A percentile compares a stretch with the other conserved stretches of the same genome.
phyloP scores from a whole-genome alignment of 2,113 vertebrate genomes.

The Forbesichthys papilliferus region DNA sequence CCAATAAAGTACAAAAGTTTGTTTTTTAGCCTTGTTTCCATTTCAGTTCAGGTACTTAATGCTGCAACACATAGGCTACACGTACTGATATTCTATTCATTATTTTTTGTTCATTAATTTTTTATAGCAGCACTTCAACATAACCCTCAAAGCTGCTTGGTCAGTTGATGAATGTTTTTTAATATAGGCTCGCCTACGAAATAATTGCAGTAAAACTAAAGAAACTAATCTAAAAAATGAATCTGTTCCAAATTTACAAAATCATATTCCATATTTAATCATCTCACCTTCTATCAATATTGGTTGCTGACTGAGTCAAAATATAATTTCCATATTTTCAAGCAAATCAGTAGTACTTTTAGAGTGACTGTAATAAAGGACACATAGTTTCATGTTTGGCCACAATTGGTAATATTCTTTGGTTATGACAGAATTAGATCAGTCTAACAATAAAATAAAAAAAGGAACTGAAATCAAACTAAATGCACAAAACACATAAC shows the following conservation, averaged over 20 bases:
- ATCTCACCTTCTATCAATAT: constrained; percentile 33
- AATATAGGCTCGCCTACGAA: neutral
- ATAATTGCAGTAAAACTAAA: neutral
- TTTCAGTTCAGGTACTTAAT: neutral
- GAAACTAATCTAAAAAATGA: no score
- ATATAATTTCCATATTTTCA: constrained; percentile 67
- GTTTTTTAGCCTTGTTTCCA: neutral
- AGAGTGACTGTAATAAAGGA: no score
- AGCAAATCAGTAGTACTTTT: constrained; percentile 38
- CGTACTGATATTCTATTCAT: no score
- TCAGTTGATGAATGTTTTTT: constrained; percentile 8
- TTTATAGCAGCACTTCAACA: no score
- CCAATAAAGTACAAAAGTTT: neutral
- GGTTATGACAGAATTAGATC: no score
- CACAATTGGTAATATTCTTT: no score
- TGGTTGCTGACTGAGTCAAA: constrained; percentile 11
- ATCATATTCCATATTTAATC: neutral
- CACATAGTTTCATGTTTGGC: no score
- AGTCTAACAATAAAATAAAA: no score
- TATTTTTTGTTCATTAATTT: no score
- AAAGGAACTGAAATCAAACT: no score
- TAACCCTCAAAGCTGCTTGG: neutral
- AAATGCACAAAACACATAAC: no score
- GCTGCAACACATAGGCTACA: neutral
- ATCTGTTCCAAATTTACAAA: no score